Percentiles rank a stretch among this genome's conserved stretches.
phyloP scores from a whole-genome alignment of 2,888 invertebrate genomes.

The Nineta flava region DNA sequence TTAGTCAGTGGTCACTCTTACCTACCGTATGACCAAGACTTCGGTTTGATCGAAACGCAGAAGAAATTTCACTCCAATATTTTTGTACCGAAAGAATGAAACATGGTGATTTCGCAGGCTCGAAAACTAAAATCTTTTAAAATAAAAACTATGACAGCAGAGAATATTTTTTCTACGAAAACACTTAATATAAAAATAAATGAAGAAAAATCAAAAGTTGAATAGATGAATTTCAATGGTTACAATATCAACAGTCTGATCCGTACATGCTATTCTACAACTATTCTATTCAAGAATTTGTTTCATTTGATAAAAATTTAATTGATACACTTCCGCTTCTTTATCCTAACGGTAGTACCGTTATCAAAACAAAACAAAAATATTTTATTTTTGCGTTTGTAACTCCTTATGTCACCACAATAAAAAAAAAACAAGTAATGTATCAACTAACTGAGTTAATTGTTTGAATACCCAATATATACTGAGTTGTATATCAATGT shows the following conservation, averaged over 20 bases:
- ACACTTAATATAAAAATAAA: conserved; percentile 10
- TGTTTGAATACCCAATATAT: no score
- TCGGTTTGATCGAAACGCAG: conserved; percentile 11
- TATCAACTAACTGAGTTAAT: no score
- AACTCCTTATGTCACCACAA: no score
- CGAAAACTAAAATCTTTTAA: conserved; percentile 10
- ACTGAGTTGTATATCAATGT: no score
- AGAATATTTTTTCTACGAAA: conserved; percentile 10
- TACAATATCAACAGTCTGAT: not conserved
- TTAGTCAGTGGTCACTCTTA: conserved; percentile 12
- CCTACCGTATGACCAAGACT: conserved; percentile 12
- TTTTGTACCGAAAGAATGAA: conserved; percentile 6
- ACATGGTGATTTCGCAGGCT: conserved; percentile 7
- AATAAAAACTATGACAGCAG: conserved; percentile 9
- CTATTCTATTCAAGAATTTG: no score
- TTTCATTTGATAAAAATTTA: no score
- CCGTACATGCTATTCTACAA: conserved; percentile 5
- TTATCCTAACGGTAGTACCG: no score
- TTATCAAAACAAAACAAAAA: no score
- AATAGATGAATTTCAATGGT: conserved; percentile 3
- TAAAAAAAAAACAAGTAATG: no score
- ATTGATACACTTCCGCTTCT: no score
- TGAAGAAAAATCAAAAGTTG: conserved; percentile 7
- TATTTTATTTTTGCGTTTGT: no score
- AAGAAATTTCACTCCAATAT: conserved; percentile 5